Percentiles rank a stretch among this genome's conserved stretches.
These are phyloP conservation scores for Bombylius discolor DNA, from an alignment of 2,888 invertebrate genomes.

Conservation along the genomic window DNA sequence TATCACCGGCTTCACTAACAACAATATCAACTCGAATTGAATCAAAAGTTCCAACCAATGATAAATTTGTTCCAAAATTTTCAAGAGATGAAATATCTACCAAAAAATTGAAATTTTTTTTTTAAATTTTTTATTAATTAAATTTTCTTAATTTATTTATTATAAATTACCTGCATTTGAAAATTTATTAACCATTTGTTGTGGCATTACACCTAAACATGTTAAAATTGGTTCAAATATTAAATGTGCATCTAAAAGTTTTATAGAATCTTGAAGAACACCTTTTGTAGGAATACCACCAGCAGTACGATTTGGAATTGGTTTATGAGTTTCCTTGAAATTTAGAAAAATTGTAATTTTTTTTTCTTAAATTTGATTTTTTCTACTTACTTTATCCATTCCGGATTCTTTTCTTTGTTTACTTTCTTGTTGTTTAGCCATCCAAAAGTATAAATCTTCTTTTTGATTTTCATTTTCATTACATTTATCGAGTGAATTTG, in stretches of 20 bases:
- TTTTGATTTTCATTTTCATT: conserved; percentile 43
- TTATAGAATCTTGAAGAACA: conserved; percentile 67
- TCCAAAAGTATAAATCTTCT: conserved; percentile 93
- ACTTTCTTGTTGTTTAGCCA: conserved; percentile 73
- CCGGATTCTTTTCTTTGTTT: conserved; percentile 27
- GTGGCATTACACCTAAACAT: conserved; percentile 81
- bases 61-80: conserved; percentile 77
- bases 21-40: conserved; percentile 87
- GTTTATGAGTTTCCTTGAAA: conserved; percentile 40
- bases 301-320: conserved; percentile 34
- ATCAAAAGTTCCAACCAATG: conserved; percentile 72
- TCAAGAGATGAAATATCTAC: conserved; percentile 59
- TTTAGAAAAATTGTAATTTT: conserved; percentile 8
- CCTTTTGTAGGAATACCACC: conserved; percentile 34
- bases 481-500: conserved; percentile 33
- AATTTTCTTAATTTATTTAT: not conserved
- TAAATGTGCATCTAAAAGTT: conserved; percentile 81
- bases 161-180: conserved; percentile 25
- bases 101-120: not conserved
- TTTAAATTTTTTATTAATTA: not conserved
- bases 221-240: conserved; percentile 86
- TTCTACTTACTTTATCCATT: conserved; percentile 14
- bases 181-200: conserved; percentile 51
- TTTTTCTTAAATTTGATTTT: conserved; percentile 27
- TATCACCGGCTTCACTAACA: conserved; percentile 67